A percentile compares a stretch with the other conserved stretches of the same genome.
phyloP scores from a whole-genome alignment of 2,888 invertebrate species.

The Hecatera dysodea region DNA sequence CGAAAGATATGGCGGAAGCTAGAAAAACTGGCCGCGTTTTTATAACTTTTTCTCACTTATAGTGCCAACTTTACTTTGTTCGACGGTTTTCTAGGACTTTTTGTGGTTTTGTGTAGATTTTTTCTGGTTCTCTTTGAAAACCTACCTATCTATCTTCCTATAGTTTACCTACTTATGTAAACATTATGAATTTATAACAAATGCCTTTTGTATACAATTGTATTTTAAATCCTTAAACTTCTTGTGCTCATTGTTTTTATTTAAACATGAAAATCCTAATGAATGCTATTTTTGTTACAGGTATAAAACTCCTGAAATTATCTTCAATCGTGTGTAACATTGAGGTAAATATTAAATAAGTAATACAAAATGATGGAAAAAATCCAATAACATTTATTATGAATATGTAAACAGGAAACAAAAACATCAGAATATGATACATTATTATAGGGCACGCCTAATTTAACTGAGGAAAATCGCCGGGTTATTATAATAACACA shows the following conservation, averaged over 20 bases:
- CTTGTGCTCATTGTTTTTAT: neutral
- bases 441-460: neutral
- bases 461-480: slow-evolving; percentile 30
- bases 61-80: slow-evolving; percentile 41
- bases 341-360: slow-evolving; percentile 59
- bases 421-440: slow-evolving; percentile 19
- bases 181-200: neutral
- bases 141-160: neutral
- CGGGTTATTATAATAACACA: neutral
- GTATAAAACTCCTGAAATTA: slow-evolving; percentile 48
- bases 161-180: neutral
- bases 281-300: slow-evolving; percentile 55
- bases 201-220: neutral
- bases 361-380: slow-evolving; percentile 27
- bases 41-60: slow-evolving; percentile 44
- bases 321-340: slow-evolving; percentile 28
- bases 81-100: slow-evolving; percentile 9
- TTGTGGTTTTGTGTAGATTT: slow-evolving; percentile 3
- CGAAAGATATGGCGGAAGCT: slow-evolving; percentile 56
- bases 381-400: slow-evolving; percentile 45
- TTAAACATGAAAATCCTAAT: slow-evolving; percentile 15
- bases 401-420: slow-evolving; percentile 48
- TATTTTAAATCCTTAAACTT: neutral
- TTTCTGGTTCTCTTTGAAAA: neutral
- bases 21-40: slow-evolving; percentile 53